A percentile compares a stretch with the other conserved stretches of the same genome.
Conservation (phyloP, 2,797 vertebrate species). For the Chloroceryle inda region DNA sequence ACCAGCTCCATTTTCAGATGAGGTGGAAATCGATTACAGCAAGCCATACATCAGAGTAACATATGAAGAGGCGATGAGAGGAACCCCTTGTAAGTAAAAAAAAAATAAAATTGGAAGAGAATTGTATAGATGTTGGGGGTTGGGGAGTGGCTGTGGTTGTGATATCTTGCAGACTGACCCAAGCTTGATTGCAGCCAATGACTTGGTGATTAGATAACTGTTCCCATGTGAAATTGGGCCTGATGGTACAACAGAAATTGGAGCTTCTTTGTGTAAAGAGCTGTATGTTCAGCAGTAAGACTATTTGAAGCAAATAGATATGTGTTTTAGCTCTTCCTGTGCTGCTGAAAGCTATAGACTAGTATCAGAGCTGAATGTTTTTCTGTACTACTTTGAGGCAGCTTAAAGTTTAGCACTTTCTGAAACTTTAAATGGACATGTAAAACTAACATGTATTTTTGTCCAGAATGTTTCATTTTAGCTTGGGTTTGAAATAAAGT, state of each 20-base stretch:
- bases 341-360: not conserved
- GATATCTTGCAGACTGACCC: not conserved
- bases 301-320: not conserved
- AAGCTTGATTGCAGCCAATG: not conserved
- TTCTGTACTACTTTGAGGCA: not conserved
- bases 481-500: not conserved
- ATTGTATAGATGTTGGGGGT: not conserved
- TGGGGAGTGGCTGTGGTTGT: not conserved
- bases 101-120: not conserved
- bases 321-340: not conserved
- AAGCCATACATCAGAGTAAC: constrained; percentile 91
- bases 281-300: not conserved
- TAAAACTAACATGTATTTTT: not conserved
- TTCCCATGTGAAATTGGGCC: not conserved
- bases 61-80: constrained; percentile 91
- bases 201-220: not conserved
- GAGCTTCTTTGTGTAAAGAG: not conserved
- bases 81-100: constrained; percentile 90
- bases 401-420: not conserved
- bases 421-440: not conserved
- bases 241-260: not conserved
- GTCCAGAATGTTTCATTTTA: not conserved
- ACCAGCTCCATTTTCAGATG: constrained; percentile 94
- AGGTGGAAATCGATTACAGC: constrained; percentile 86
- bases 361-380: not conserved